phyloP scores from a whole-genome alignment of 2,888 invertebrate species.

The Drosophila koepferae region DNA sequence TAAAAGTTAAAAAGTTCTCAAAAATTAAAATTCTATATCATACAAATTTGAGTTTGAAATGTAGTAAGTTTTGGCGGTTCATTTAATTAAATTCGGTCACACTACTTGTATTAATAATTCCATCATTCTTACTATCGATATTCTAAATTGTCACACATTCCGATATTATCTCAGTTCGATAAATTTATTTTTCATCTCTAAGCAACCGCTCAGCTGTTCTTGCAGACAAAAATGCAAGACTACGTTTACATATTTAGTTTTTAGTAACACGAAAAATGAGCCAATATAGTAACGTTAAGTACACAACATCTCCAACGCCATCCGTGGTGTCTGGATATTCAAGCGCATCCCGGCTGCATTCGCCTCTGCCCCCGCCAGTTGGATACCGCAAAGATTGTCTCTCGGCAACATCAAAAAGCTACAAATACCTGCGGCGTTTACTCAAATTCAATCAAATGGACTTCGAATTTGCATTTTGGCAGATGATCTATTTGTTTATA shows the following conservation, averaged over 20 bases:
- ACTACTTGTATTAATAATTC: neutral
- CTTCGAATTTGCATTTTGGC: conserved; percentile 99
- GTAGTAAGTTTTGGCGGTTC: neutral
- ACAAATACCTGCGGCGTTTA: conserved; percentile 93
- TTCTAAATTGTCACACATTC: neutral
- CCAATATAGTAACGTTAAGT: conserved; percentile 73
- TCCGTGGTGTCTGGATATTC: conserved; percentile 79
- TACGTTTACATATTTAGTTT: conserved; percentile 62
- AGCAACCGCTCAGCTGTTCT: conserved; percentile 45
- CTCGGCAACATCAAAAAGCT: conserved; percentile 94
- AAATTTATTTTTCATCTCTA: conserved; percentile 5
- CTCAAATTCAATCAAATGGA: conserved; percentile 99
- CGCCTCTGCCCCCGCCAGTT: conserved; percentile 89
- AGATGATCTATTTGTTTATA: conserved; percentile 97
- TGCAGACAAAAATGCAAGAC: conserved; percentile 55
- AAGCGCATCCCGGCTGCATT: conserved; percentile 86
- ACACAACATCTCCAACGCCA: conserved; percentile 73
- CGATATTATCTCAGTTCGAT: conserved; percentile 25
- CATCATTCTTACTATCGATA: conserved; percentile 2
- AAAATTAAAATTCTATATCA: neutral
- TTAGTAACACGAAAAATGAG: conserved; percentile 58
- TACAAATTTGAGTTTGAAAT: neutral
- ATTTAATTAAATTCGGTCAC: conserved; percentile 1
- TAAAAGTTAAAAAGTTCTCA: neutral
- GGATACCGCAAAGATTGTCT: conserved; percentile 90